Base-by-base conservation (phyloP, 2,888 invertebrate genomes). In the Rapana venosa region DNA sequence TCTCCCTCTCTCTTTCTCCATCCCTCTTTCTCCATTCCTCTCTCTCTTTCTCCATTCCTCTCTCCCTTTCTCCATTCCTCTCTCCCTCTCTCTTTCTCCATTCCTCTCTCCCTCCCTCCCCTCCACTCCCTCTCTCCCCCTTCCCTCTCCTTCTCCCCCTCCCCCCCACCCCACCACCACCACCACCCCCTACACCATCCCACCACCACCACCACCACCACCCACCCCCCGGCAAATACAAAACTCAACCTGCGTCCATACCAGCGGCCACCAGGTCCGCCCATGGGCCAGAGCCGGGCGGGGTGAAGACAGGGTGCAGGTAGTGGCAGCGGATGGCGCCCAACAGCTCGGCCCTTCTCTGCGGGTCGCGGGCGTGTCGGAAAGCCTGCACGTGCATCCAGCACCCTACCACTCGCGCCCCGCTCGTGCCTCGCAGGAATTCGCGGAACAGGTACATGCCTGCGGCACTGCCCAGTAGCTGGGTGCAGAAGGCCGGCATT, bases 391-490 rank as follows among this genome's bases (percentile, higher is more conserved):
- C 85, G 85, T 89, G 74, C 85, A 89, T 70, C 85, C 84, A 85
- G 56, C 89, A 89, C n/a, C 35, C 70, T 30, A 61, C 32, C 35
- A 85, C 89, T 26, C 84, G 84, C 26, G 30, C 70, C 35, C 89
- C 89, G 74, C 84, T 5, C 36, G 70, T 61, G n/a, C 56, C 85
- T 17, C 77, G 84, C 30, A 89, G 74, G 32, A 85, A 74, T 56
- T 74, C 74, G 6, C 85, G 70, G 89, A 89, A 89, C 70, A 89
- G 70, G 77, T 89, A 56, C 85, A 89, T 85, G 70, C 89, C 89
- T n/a, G 89, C 89, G 22, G 66, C 89, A 74, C 26, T 70, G 74
- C 89, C 89, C 22, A 89, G 13, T 6, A 89, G 66, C 74, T 85
- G 47, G 74, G 22, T 56, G 84, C 35, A n/a, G 74, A 89, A 89